phyloP scores from a whole-genome alignment of 2,797 vertebrate genomes.

The Darevskia nairensis region DNA sequence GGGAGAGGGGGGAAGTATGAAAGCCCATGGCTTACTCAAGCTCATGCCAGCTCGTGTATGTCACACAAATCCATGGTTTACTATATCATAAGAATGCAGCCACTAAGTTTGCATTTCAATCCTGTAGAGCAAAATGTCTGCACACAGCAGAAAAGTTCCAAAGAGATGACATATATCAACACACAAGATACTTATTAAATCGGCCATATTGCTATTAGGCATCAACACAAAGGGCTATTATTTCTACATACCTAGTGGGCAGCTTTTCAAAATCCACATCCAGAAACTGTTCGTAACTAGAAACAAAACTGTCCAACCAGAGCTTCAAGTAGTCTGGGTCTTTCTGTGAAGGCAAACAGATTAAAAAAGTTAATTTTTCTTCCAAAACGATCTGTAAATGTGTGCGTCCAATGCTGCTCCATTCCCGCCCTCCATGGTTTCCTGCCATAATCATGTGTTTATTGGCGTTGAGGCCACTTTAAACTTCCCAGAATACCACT shows the following conservation, averaged over 20 bases:
- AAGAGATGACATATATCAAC: not conserved
- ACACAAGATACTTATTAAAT: not conserved
- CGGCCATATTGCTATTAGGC: slow-evolving; percentile 38
- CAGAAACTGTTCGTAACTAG: slow-evolving; percentile 93
- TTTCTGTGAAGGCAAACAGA: slow-evolving; percentile 83
- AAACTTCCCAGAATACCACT: not conserved
- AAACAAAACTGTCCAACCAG: slow-evolving; percentile 97
- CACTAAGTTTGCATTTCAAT: not conserved
- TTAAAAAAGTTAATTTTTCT: not conserved
- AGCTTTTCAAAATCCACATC: slow-evolving; percentile 97
- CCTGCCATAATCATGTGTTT: not conserved
- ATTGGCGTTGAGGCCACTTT: not conserved
- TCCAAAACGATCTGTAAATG: not conserved
- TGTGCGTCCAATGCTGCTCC: not conserved
- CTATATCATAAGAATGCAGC: not conserved
- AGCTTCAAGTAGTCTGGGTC: slow-evolving; percentile 96
- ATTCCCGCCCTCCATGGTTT: not conserved
- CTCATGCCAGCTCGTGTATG: not conserved
- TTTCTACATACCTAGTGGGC: slow-evolving; percentile 88
- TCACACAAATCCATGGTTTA: not conserved
- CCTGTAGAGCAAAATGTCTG: not conserved
- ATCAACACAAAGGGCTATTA: slow-evolving; percentile 36
- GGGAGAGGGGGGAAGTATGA: not conserved
- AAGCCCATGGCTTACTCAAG: not conserved
- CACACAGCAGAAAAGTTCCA: not conserved